phyloP scores from a whole-genome alignment of 2,113 vertebrate genomes.

The Equus quagga region DNA sequence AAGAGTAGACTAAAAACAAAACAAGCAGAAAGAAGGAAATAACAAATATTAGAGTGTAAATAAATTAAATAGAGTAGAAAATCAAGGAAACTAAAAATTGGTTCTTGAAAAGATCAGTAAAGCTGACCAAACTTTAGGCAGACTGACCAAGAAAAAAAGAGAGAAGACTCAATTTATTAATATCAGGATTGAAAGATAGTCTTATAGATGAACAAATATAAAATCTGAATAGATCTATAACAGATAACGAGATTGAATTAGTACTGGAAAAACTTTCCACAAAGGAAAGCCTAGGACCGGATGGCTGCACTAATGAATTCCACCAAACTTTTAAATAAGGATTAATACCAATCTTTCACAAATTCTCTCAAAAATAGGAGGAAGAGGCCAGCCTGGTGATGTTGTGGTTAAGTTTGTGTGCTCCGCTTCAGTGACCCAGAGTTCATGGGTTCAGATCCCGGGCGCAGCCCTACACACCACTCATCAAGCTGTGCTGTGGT shows the following conservation, averaged over 20 bases:
- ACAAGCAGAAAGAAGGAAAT: background rate
- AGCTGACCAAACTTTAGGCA: background rate
- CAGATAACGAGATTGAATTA: background rate
- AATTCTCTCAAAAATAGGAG: background rate
- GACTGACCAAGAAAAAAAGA: background rate
- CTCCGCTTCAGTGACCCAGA: too few species aligned
- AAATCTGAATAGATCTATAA: background rate
- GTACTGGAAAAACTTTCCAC: background rate
- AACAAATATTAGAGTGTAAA: background rate
- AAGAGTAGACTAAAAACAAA: background rate
- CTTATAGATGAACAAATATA: background rate
- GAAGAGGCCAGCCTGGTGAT: too few species aligned
- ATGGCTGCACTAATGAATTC: background rate
- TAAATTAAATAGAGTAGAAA: background rate
- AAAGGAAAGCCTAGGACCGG: background rate
- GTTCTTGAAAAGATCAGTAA: background rate
- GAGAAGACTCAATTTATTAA: background rate
- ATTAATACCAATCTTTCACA: background rate
- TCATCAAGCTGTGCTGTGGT: too few species aligned
- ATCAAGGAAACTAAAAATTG: background rate
- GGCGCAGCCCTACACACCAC: too few species aligned
- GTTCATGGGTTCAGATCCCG: too few species aligned
- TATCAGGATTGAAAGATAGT: background rate
- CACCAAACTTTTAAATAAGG: background rate
- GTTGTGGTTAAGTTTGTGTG: too few species aligned